Base-by-base conservation (phyloP, 2,797 vertebrate species). In the Sebastes flavidus region DNA sequence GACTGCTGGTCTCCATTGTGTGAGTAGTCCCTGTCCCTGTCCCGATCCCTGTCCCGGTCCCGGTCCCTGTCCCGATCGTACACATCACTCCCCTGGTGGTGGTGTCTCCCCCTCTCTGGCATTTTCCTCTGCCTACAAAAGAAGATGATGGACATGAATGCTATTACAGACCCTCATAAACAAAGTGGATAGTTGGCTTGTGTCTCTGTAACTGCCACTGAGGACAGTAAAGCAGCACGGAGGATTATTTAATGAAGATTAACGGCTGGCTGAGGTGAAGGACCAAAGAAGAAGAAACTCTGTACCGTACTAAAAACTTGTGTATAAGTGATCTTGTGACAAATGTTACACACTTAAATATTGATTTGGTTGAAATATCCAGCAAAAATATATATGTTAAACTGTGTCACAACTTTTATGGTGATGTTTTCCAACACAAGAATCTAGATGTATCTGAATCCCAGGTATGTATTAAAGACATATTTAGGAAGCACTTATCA, bases 101-200 rank as follows among this genome's bases (percentile, higher is more conserved):
- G 36, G 78, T 89, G 87, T 78, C 78, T 78, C 24, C 73, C 91
- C 20, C 76, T 88, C 72, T 91, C 91, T 60, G 94, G 86, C 94
- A 93, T 95, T 68, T 81, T 75, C 61, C 38, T 68, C 36, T 78
- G 27, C 55, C 80, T 73, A 60, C 62, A 84, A 58, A 72, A 82
- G 42, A 78, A 68, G 68, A 76, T 80, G 73, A 82, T 34, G 25
- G 65, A 66, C 56, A 69, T 58, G 34, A 68, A 82, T 87, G 80
- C 55, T 70, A 66, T 85, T 83, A 88, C 29, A 72, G 60, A 58
- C 70, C 69, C 25, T 55, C 32, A 70, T 68, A 66, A 75, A 87
- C 66, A 80, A 80, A 84, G 69, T 42, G 36, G 66, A 80, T 52
- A 36, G n/a, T 60, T 80, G 75, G 60, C 72, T 65, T 65, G 30